These are phyloP conservation scores for Procambarus clarkii DNA, from an alignment of 1,140 invertebrate species.

Conservation along the genomic window DNA sequence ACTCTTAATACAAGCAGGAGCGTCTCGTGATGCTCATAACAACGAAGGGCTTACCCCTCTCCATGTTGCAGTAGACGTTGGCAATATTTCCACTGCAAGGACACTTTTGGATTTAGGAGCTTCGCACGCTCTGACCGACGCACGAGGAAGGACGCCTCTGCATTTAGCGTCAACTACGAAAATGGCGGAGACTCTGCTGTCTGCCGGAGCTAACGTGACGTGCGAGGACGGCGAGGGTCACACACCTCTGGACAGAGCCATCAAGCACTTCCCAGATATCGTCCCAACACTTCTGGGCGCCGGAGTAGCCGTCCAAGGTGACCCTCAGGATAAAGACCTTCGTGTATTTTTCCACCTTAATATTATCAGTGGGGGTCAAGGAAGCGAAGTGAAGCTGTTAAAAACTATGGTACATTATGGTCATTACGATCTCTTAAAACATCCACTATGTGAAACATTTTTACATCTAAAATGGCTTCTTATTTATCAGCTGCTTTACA, in stretches of 20 bases:
- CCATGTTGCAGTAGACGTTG: conserved; percentile 84
- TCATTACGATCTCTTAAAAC: conserved; percentile 68
- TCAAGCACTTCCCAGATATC: neutral
- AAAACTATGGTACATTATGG: conserved; percentile 8
- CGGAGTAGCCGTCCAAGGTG: neutral
- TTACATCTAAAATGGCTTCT: conserved; percentile 83
- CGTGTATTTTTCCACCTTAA: neutral
- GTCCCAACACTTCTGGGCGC: neutral
- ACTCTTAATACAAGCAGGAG: neutral
- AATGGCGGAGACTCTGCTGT: conserved; percentile 87
- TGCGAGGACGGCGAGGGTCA: conserved; percentile 87
- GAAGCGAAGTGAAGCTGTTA: conserved; percentile 72
- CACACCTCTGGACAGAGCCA: conserved; percentile 76
- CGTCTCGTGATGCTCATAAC: conserved; percentile 77
- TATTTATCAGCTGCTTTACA: conserved; percentile 76
- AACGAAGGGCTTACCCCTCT: conserved; percentile 91
- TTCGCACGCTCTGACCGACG: neutral
- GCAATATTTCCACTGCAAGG: conserved; percentile 1
- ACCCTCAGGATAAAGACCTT: neutral
- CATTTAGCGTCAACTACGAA: conserved; percentile 84
- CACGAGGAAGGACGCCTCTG: neutral
- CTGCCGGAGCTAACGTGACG: conserved; percentile 88
- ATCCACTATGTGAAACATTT: conserved; percentile 71
- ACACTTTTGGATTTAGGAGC: neutral
- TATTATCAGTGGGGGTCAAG: neutral